These are phyloP conservation scores for Myripristis jacobus DNA, from an alignment of 2,797 vertebrate species.

Conservation along the genomic window DNA sequence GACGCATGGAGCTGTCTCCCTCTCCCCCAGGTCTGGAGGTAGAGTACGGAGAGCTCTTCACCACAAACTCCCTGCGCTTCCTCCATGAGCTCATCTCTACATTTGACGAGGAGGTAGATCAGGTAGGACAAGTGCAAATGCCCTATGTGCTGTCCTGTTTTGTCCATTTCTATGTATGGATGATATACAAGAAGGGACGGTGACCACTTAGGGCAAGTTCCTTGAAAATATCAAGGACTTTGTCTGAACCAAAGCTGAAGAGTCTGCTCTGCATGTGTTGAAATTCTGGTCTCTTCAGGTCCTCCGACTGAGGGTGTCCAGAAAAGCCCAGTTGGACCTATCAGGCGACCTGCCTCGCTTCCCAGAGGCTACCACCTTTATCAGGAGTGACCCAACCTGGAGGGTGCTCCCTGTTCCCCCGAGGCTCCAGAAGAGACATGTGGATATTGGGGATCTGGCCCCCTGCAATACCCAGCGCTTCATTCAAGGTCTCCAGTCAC, in stretches of 20 bases:
- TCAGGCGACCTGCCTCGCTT: slow-evolving; percentile 81
- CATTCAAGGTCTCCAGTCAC: slow-evolving; percentile 75
- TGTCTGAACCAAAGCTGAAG: too few species aligned
- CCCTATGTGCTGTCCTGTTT: background rate
- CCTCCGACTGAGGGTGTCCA: slow-evolving; percentile 74
- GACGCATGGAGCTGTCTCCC: slow-evolving; percentile 76
- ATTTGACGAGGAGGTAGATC: slow-evolving; percentile 82
- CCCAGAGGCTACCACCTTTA: slow-evolving; percentile 66
- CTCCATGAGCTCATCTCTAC: slow-evolving; percentile 81
- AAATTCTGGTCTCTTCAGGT: slow-evolving; percentile 63
- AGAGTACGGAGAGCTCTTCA: slow-evolving; percentile 81
- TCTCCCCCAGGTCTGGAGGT: slow-evolving; percentile 76
- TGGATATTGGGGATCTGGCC: slow-evolving; percentile 85
- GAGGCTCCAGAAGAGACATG: slow-evolving; percentile 82
- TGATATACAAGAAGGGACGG: too few species aligned
- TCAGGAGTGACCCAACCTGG: slow-evolving; percentile 79
- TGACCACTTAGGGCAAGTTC: too few species aligned
- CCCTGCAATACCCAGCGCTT: slow-evolving; percentile 82
- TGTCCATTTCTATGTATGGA: too few species aligned
- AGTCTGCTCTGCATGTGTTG: background rate
- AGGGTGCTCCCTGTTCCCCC: slow-evolving; percentile 80
- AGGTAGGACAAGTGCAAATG: slow-evolving; percentile 65
- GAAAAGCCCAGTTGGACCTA: slow-evolving; percentile 82
- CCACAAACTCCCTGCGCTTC: slow-evolving; percentile 75
- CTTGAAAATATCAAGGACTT: background rate